These are phyloP conservation scores for Syngnathus rostellatus DNA, from an alignment of 2,797 vertebrate genomes.

Conservation along the genomic window DNA sequence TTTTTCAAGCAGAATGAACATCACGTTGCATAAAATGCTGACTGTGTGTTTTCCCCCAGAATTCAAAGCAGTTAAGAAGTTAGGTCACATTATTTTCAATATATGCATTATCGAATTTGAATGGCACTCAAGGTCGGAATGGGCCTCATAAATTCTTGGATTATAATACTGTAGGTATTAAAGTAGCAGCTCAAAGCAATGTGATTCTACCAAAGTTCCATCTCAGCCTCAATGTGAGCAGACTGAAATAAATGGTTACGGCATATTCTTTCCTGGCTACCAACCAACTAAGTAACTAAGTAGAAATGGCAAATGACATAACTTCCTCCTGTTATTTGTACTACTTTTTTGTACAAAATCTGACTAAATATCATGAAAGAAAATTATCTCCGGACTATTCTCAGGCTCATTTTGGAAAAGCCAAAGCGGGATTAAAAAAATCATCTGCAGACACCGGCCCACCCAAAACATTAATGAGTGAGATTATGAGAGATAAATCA, in stretches of 20 bases:
- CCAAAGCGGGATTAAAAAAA: neutral
- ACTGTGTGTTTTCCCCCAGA: neutral
- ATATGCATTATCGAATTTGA: neutral
- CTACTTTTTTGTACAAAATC: neutral
- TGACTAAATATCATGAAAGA: neutral
- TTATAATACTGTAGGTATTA: too few species aligned
- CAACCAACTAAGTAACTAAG: neutral
- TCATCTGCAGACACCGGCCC: neutral
- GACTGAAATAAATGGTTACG: too few species aligned
- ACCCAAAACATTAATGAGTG: neutral
- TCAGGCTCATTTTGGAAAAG: neutral
- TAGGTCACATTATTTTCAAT: neutral
- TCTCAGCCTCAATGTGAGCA: too few species aligned
- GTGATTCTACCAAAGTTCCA: too few species aligned
- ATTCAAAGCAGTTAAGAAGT: neutral
- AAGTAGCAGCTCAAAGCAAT: too few species aligned
- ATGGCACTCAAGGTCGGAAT: neutral
- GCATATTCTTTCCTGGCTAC: too few species aligned
- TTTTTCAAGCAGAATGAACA: neutral
- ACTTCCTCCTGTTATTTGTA: neutral
- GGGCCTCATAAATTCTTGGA: neutral
- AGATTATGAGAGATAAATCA: neutral
- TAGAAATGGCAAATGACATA: neutral
- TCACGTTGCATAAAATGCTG: neutral
- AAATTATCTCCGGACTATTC: neutral